These are phyloP conservation scores for Nasonia vitripennis DNA, from an alignment of 1,140 invertebrate species.

Conservation along the genomic window DNA sequence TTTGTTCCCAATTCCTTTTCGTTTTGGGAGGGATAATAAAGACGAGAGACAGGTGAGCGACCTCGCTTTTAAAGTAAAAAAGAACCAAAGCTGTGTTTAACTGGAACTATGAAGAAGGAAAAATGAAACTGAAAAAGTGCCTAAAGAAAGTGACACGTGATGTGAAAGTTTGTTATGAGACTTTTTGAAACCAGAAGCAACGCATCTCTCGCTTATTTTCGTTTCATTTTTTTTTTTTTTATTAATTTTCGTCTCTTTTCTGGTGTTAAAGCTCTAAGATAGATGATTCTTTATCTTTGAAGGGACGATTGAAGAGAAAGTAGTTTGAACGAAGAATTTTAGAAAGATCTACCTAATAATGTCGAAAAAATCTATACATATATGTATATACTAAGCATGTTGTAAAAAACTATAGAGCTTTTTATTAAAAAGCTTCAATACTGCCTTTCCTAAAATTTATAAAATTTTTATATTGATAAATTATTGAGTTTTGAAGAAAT, in stretches of 20 bases:
- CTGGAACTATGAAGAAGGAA: conserved; percentile 14
- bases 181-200: conserved; percentile 41
- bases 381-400: conserved; percentile 34
- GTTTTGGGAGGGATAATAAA: not conserved
- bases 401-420: conserved; percentile 20
- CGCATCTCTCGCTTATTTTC: conserved; percentile 36
- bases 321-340: conserved; percentile 53
- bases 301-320: conserved; percentile 2
- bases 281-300: conserved; percentile 5
- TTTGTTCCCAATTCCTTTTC: not conserved
- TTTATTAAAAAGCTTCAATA: conserved; percentile 48
- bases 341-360: conserved; percentile 21
- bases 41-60: not conserved
- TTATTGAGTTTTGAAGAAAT: conserved; percentile 29
- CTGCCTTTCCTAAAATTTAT: conserved; percentile 49
- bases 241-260: conserved; percentile 5
- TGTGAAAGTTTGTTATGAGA: conserved; percentile 31
- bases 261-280: conserved; percentile 7
- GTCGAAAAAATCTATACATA: conserved; percentile 27
- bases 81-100: conserved; percentile 48
- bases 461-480: conserved; percentile 50
- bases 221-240: conserved; percentile 34
- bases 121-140: conserved; percentile 50
- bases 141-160: conserved; percentile 48
- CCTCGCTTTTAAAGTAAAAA: conserved; percentile 23